Base-by-base conservation (phyloP, 2,888 invertebrate species). In the Dryomyza anilis region DNA sequence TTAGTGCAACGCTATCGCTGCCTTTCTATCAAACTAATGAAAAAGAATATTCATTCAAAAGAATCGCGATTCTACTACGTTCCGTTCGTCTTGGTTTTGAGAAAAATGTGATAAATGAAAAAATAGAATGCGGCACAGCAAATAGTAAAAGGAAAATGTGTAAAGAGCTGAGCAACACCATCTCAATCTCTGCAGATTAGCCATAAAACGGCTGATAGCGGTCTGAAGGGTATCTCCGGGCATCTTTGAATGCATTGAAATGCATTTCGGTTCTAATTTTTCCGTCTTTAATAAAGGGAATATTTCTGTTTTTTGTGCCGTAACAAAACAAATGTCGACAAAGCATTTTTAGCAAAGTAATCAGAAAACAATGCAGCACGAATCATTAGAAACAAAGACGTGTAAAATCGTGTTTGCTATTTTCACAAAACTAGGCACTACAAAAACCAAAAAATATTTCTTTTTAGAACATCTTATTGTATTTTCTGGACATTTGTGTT, bases 11-110 rank as follows among this genome's bases (percentile, higher is more conserved):
- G n/a, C n/a, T n/a, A n/a, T n/a, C n/a, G n/a, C n/a, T n/a, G n/a
- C n/a, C 7, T 39, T 39, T 39, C 70, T 70, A 70, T 74, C 74
- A 70, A 71, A 70, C 73, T 76, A 74, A 73, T 77, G 73, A 71
- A 77, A 71, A 67, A 71, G 68, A 67, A 73, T 68, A 69, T 67
- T 68, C 68, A 69, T 67, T 64, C 66, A 71, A 63, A 67, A 58
- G 43, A 27, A 58, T 27, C 27, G 27, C 58, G n/a, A 23, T 10
- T 53, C 16, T 33, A 21, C 52, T 25, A 23, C 36, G 19, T 29
- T 14, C 21, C 12, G 6, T 1, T 10, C 21, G 14, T 19, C 23
- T 23, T 21, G 30, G 21, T 10, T 3, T 12, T n/a, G 19, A 55
- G 16, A 16, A 19, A 55, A 55, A 29, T 3, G n/a, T 29, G 14